Conservation (phyloP, 1,140 invertebrate species). For the Heliconius hermathena region DNA sequence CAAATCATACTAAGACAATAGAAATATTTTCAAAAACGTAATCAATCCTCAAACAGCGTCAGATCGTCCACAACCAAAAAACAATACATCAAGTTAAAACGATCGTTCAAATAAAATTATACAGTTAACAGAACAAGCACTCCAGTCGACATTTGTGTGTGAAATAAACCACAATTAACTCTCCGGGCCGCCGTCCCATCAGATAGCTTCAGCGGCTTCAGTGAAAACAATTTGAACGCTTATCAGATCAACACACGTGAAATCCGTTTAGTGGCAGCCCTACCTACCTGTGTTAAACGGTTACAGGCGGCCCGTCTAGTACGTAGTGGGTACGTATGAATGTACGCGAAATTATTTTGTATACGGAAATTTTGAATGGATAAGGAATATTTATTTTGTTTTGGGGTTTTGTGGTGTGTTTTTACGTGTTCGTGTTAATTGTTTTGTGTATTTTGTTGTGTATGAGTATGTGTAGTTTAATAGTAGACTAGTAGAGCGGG, state of each 20-base stretch:
- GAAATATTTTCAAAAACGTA: no score
- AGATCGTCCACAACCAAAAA: neutral
- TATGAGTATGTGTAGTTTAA: neutral
- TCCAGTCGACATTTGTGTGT: slow-evolving; percentile 33
- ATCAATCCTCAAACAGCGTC: no score
- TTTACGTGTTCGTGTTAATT: neutral
- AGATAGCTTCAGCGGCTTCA: slow-evolving; percentile 63
- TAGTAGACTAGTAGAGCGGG: no score
- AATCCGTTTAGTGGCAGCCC: slow-evolving; percentile 50
- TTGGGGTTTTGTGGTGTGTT: neutral
- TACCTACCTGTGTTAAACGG: slow-evolving; percentile 58
- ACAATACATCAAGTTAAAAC: slow-evolving; percentile 6
- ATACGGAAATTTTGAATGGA: neutral
- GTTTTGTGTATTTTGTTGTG: neutral
- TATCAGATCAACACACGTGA: slow-evolving; percentile 69
- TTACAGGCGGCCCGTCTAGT: slow-evolving; percentile 36
- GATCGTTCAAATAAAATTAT: slow-evolving; percentile 13
- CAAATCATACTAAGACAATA: no score
- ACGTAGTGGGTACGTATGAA: neutral
- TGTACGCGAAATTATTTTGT: slow-evolving; percentile 2
- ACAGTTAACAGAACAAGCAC: slow-evolving; percentile 16
- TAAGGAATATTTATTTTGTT: neutral
- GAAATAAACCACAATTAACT: slow-evolving; percentile 58
- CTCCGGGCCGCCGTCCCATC: slow-evolving; percentile 56
- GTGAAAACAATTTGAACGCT: slow-evolving; percentile 70